Percentiles rank a stretch among this genome's conserved stretches.
phyloP scores from a whole-genome alignment of 1,140 invertebrate genomes.

The Steinernema feltiae region DNA sequence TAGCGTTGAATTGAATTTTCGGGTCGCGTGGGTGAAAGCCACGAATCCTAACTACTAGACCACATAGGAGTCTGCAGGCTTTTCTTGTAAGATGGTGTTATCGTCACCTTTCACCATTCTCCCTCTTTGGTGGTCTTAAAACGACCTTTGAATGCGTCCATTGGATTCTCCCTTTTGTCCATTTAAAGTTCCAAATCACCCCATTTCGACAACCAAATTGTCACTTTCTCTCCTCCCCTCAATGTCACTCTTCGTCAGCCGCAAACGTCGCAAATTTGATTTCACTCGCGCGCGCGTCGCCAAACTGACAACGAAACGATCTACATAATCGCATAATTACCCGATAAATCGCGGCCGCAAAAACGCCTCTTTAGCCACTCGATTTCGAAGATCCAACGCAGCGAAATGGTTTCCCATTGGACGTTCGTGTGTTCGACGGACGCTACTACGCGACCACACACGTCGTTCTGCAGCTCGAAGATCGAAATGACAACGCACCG shows the following conservation, averaged over 20 bases:
- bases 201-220: neutral
- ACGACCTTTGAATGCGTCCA: neutral
- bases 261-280: neutral
- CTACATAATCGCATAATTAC: no score
- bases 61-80: no score
- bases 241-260: constrained; percentile 4
- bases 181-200: neutral
- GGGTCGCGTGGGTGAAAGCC: no score
- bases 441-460: constrained; percentile 75
- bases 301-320: neutral
- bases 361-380: constrained; percentile 48
- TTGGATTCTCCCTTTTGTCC: neutral
- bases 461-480: constrained; percentile 79
- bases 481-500: constrained; percentile 88
- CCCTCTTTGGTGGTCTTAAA: no score
- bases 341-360: neutral
- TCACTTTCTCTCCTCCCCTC: constrained; percentile 21
- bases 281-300: no score
- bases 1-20: no score
- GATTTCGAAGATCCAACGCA: constrained; percentile 60
- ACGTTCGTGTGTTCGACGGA: constrained; percentile 59
- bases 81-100: no score
- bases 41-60: no score
- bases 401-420: constrained; percentile 59
- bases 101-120: no score